phyloP scores from a whole-genome alignment of 2,888 invertebrate genomes.

The Hetaerina titia region DNA sequence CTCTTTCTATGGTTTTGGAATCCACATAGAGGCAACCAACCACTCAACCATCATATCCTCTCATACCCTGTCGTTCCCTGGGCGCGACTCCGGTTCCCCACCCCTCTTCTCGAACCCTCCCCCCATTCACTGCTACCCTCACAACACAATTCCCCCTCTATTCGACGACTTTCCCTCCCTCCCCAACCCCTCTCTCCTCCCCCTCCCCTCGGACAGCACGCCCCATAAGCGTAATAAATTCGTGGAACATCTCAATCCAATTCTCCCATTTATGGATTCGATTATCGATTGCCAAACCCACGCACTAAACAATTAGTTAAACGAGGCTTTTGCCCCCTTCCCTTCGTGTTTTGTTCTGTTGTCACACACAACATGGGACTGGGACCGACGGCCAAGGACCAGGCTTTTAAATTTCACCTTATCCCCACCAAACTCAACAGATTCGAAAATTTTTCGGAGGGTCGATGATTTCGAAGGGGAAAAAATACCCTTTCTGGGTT shows the following conservation, averaged over 20 bases:
- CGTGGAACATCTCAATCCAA: constrained; percentile 19
- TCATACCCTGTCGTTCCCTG: background rate
- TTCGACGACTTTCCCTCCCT: background rate
- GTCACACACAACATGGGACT: background rate
- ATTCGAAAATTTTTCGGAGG: constrained; percentile 9
- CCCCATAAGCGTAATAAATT: constrained; percentile 49
- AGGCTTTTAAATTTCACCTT: background rate
- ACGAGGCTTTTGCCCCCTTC: background rate
- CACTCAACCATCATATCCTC: constrained; percentile 7
- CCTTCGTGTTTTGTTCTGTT: constrained; percentile 4
- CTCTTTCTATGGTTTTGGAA: constrained; percentile 24
- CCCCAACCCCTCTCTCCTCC: background rate
- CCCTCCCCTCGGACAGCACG: background rate
- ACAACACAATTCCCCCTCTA: background rate
- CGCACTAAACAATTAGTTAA: background rate
- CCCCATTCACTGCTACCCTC: background rate
- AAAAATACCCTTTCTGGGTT: background rate
- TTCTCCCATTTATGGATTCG: constrained; percentile 5
- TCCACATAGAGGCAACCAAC: constrained; percentile 36
- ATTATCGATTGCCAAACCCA: background rate
- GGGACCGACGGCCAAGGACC: background rate
- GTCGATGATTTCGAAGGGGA: background rate
- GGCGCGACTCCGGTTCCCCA: background rate
- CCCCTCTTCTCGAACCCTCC: background rate
- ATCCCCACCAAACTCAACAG: background rate